Conservation (phyloP, 2,797 vertebrate genomes). For the Glossophaga mutica region DNA sequence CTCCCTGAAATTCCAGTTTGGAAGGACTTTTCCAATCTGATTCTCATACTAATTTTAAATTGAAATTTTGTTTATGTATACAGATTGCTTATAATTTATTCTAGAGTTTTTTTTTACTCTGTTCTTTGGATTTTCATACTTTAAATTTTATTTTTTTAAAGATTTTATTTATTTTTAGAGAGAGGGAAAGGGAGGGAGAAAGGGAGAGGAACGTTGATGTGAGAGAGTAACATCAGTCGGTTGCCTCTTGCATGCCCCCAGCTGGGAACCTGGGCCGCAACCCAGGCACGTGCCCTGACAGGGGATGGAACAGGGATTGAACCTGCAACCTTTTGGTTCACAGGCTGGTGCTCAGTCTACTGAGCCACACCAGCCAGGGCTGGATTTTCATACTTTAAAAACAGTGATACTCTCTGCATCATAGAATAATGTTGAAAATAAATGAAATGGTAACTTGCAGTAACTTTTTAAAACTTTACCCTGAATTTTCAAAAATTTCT, state of each 20-base stretch:
- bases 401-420: neutral
- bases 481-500: neutral
- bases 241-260: no score
- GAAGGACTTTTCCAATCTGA: neutral
- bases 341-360: no score
- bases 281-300: no score
- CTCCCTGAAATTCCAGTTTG: neutral
- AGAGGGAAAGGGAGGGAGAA: no score
- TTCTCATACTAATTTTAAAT: constrained; percentile 34
- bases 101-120: neutral
- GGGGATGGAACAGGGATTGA: no score
- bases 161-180: no score
- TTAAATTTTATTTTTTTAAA: neutral
- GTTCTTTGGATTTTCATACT: neutral
- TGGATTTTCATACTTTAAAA: neutral
- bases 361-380: no score
- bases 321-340: no score
- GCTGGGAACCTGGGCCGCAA: no score
- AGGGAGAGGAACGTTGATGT: no score
- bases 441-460: constrained; percentile 18
- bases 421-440: constrained; percentile 14
- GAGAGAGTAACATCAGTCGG: no score
- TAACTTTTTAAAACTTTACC: neutral
- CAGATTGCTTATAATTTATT: neutral
- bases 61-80: neutral